A percentile compares a stretch with the other conserved stretches of the same genome.
These are phyloP conservation scores for Anabas testudineus DNA, from an alignment of 2,797 vertebrate species.

Conservation along the genomic window DNA sequence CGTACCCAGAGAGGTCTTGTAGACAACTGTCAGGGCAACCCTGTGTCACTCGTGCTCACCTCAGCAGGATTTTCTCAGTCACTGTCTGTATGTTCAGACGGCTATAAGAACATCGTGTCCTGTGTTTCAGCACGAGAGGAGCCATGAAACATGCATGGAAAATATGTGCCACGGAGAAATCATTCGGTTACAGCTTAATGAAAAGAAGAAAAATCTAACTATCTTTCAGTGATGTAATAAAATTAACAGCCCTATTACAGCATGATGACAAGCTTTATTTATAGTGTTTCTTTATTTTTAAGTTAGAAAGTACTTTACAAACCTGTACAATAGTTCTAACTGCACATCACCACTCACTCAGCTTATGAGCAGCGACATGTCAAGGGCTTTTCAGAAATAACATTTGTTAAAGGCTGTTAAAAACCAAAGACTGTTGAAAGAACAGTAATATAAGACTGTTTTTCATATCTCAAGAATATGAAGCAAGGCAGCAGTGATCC, in stretches of 20 bases:
- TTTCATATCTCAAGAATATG: not conserved
- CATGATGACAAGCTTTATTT: not conserved
- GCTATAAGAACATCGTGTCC: conserved; percentile 15
- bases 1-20: conserved; percentile 70
- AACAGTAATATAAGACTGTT: not conserved
- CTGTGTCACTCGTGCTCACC: conserved; percentile 70
- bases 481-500: too few species aligned
- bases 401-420: too few species aligned
- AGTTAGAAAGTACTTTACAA: not conserved
- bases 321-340: not conserved
- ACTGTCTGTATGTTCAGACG: conserved; percentile 26
- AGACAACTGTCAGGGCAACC: conserved; percentile 73
- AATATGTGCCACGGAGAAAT: not conserved
- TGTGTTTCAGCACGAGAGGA: not conserved
- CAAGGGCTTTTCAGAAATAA: too few species aligned
- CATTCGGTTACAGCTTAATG: not conserved
- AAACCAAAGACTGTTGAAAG: too few species aligned
- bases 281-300: not conserved
- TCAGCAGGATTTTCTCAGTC: conserved; percentile 51
- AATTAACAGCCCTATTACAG: conserved; percentile 1
- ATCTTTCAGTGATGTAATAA: not conserved
- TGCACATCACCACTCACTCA: too few species aligned
- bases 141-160: conserved; percentile 9
- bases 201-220: too few species aligned
- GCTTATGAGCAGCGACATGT: too few species aligned